Conservation (phyloP, 2,797 vertebrate species). For the Coccyzus lansbergi region DNA sequence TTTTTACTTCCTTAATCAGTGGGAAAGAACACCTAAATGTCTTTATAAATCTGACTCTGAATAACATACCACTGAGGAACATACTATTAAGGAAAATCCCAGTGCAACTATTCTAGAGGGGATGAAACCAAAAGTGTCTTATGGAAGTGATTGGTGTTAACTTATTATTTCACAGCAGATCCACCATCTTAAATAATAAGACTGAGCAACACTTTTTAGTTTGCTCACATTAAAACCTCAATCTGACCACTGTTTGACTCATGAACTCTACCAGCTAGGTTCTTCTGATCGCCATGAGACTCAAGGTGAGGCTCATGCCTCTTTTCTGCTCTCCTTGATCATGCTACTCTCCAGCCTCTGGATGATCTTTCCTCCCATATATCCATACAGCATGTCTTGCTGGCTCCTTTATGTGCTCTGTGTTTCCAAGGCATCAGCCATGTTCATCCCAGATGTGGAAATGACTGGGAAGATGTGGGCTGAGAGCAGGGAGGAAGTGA, state of each 20-base stretch:
- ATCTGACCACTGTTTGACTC: neutral
- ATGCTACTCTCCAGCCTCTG: neutral
- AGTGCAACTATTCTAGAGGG: neutral
- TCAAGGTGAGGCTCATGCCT: neutral
- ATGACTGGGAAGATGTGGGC: neutral
- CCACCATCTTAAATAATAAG: neutral
- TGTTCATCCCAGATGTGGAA: neutral
- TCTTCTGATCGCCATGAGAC: neutral
- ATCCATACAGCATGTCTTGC: neutral
- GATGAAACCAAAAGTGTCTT: neutral
- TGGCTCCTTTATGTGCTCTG: neutral
- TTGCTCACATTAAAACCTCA: neutral
- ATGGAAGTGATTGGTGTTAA: neutral
- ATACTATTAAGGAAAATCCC: slow-evolving; percentile 15
- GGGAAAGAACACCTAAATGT: slow-evolving; percentile 38
- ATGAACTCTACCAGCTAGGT: neutral
- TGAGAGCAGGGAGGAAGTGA: neutral
- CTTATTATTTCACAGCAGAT: slow-evolving; percentile 3
- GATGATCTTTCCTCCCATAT: neutral
- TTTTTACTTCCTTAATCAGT: slow-evolving; percentile 51
- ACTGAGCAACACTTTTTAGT: neutral
- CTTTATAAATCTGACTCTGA: slow-evolving; percentile 44
- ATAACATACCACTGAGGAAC: neutral
- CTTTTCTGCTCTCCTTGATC: neutral
- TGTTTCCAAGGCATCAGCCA: neutral